Conservation (phyloP, 2,888 invertebrate species). For the Anthoptus insignis region DNA sequence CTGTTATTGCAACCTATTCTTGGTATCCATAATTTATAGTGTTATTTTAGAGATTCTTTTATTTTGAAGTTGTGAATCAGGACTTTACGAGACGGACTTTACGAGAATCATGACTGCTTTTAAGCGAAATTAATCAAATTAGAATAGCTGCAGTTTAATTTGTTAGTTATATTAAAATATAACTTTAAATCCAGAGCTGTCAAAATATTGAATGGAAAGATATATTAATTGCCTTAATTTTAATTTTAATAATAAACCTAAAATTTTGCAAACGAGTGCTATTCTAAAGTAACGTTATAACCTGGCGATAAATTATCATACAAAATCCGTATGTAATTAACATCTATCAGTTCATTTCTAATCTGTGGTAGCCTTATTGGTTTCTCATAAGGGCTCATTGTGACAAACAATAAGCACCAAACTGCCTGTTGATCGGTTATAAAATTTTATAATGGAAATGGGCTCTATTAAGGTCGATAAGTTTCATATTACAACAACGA, state of each 20-base stretch:
- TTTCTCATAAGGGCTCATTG: slow-evolving; percentile 59
- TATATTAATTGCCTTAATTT: neutral
- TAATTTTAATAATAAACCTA: too few species aligned
- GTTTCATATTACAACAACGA: slow-evolving; percentile 55
- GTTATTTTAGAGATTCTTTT: too few species aligned
- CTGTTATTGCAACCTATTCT: too few species aligned
- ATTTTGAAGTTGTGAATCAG: too few species aligned
- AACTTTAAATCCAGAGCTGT: too few species aligned
- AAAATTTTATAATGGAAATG: slow-evolving; percentile 60
- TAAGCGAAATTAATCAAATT: too few species aligned
- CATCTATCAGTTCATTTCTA: slow-evolving; percentile 29
- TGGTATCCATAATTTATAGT: too few species aligned
- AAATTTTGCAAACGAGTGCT: neutral
- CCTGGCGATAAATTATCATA: neutral
- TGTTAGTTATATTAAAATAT: too few species aligned
- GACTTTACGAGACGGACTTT: too few species aligned
- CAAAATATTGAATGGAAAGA: too few species aligned
- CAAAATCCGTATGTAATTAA: neutral
- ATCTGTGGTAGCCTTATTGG: slow-evolving; percentile 54
- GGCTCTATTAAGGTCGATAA: slow-evolving; percentile 58
- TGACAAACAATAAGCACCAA: slow-evolving; percentile 55
- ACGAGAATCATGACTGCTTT: too few species aligned
- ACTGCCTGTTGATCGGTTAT: slow-evolving; percentile 56
- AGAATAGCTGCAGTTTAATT: too few species aligned
- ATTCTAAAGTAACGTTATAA: neutral